phyloP scores from a whole-genome alignment of 2,797 vertebrate genomes.

The Danio aesculapii region DNA sequence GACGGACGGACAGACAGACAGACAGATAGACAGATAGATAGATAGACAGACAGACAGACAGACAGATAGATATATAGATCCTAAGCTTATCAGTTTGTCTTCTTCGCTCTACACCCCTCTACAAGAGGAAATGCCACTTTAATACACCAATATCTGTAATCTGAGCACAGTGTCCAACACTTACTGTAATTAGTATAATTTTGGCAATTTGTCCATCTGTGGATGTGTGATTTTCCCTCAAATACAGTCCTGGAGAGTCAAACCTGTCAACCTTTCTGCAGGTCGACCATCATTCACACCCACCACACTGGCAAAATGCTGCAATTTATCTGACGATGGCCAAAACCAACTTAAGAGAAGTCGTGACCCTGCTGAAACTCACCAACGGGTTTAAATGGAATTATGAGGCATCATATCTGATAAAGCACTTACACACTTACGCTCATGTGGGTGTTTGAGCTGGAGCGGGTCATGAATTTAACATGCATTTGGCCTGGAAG shows the following conservation, averaged over 20 bases:
- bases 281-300: not conserved
- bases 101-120: not conserved
- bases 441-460: slow-evolving; percentile 1
- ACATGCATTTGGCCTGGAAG: slow-evolving; percentile 6
- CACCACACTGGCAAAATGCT: not conserved
- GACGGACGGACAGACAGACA: too few species aligned
- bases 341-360: not conserved
- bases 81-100: not conserved
- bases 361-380: slow-evolving; percentile 18
- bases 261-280: not conserved
- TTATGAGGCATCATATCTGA: not conserved
- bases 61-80: too few species aligned
- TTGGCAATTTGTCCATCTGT: slow-evolving; percentile 23
- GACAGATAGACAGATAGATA: too few species aligned
- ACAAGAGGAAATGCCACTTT: slow-evolving; percentile 39
- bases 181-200: slow-evolving; percentile 40
- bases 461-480: slow-evolving; percentile 10
- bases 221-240: slow-evolving; percentile 13
- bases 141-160: slow-evolving; percentile 38
- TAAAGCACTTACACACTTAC: not conserved
- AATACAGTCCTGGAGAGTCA: slow-evolving; percentile 25
- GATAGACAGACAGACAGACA: too few species aligned
- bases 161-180: slow-evolving; percentile 48
- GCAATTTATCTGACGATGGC: not conserved
- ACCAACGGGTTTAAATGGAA: slow-evolving; percentile 24